A percentile compares a stretch with the other conserved stretches of the same genome.
These are phyloP conservation scores for Rhamphomyia laevipes DNA, from an alignment of 2,888 invertebrate species.

Conservation along the genomic window DNA sequence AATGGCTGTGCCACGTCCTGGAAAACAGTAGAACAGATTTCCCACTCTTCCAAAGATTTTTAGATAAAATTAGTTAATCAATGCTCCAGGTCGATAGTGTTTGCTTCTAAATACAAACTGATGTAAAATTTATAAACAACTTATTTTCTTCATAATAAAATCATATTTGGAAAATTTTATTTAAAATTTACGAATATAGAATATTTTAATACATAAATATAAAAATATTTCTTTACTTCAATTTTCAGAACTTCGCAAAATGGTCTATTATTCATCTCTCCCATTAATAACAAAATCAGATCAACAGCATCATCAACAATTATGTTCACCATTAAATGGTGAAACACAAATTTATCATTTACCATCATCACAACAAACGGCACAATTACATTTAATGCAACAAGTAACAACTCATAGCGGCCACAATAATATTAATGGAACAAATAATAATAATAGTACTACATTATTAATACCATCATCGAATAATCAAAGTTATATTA, in stretches of 20 bases:
- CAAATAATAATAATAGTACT: slow-evolving; percentile 13
- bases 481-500: slow-evolving; percentile 13
- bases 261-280: slow-evolving; percentile 37
- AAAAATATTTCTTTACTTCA: slow-evolving; percentile 27
- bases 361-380: slow-evolving; percentile 19
- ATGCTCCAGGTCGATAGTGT: no score
- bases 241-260: slow-evolving; percentile 29
- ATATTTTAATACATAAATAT: no score
- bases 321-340: slow-evolving; percentile 25
- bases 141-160: no score
- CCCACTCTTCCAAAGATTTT: no score
- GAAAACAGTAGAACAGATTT: no score
- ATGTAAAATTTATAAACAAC: no score
- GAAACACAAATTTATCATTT: slow-evolving; percentile 19
- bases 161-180: no score
- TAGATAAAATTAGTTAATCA: no score
- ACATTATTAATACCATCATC: slow-evolving; percentile 7
- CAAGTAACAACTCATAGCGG: slow-evolving; percentile 16
- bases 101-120: no score
- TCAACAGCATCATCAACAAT: slow-evolving; percentile 30
- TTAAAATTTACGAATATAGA: no score
- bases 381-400: slow-evolving; percentile 7
- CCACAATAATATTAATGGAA: slow-evolving; percentile 18
- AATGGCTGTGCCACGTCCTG: no score
- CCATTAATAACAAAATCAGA: slow-evolving; percentile 36